Conservation (phyloP, 2,113 vertebrate species). For the Heptranchias perlo region DNA sequence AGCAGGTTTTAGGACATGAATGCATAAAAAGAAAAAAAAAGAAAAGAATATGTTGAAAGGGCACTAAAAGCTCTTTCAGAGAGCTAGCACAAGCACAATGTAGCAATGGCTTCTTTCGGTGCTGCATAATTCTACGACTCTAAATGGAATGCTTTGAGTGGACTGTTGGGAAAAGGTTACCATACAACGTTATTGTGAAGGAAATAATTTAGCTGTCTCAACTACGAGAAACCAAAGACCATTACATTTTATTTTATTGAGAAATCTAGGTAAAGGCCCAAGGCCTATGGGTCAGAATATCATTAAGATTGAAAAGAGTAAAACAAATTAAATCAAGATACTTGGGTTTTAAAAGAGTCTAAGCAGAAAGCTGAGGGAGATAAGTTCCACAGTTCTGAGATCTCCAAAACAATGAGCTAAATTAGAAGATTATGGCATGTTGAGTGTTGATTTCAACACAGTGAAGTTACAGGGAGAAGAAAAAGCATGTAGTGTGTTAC, state of each 20-base stretch:
- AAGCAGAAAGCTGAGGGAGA: background rate
- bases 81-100: background rate
- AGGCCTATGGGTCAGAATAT: background rate
- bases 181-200: background rate
- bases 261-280: background rate
- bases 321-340: background rate
- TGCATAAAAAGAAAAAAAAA: background rate
- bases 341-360: background rate
- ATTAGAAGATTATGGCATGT: no score
- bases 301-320: background rate
- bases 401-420: no score
- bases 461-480: background rate
- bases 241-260: background rate
- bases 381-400: background rate
- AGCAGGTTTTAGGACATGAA: background rate
- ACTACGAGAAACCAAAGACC: background rate
- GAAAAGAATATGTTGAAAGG: background rate
- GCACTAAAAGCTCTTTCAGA: background rate
- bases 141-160: background rate
- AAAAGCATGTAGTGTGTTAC: background rate
- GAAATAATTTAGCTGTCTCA: background rate
- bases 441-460: no score
- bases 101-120: background rate
- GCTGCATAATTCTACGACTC: no score
- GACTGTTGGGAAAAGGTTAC: background rate